A percentile compares a stretch with the other conserved stretches of the same genome.
These are phyloP conservation scores for Achlya flavicornis DNA, from an alignment of 2,888 invertebrate genomes.

Conservation along the genomic window DNA sequence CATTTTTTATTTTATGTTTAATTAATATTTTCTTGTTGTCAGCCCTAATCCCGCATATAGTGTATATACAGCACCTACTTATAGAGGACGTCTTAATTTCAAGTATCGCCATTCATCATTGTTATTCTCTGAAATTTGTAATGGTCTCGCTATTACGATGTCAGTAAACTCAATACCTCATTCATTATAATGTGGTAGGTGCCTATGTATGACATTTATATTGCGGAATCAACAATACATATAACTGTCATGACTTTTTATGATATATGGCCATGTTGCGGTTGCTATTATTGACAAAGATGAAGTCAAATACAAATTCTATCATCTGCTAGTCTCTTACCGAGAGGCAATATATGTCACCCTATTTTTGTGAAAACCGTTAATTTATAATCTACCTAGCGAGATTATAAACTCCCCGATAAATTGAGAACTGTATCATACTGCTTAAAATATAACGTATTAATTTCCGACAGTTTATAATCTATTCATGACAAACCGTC, in stretches of 20 bases:
- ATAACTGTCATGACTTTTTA: neutral
- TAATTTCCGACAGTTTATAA: too few relatives aligned
- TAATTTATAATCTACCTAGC: too few relatives aligned
- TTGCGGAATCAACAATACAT: neutral
- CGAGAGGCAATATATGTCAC: too few relatives aligned
- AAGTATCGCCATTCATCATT: slow-evolving; percentile 64
- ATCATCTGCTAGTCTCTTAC: too few relatives aligned
- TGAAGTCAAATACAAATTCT: too few relatives aligned
- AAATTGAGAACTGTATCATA: too few relatives aligned
- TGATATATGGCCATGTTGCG: neutral
- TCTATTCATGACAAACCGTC: too few relatives aligned
- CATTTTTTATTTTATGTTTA: too few relatives aligned
- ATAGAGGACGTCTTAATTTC: slow-evolving; percentile 66
- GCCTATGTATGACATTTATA: neutral
- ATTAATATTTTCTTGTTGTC: slow-evolving; percentile 26
- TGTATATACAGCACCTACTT: slow-evolving; percentile 32
- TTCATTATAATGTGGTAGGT: slow-evolving; percentile 11
- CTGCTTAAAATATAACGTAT: too few relatives aligned
- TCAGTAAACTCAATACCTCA: slow-evolving; percentile 41
- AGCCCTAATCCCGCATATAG: slow-evolving; percentile 41
- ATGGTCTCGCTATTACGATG: slow-evolving; percentile 47
- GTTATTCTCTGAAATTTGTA: slow-evolving; percentile 65
- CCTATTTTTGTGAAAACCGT: too few relatives aligned
- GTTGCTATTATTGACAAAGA: too few relatives aligned
- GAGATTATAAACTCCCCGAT: too few relatives aligned